phyloP scores from a whole-genome alignment of 2,888 invertebrate species.

The Zhuqinia jingwanae region DNA sequence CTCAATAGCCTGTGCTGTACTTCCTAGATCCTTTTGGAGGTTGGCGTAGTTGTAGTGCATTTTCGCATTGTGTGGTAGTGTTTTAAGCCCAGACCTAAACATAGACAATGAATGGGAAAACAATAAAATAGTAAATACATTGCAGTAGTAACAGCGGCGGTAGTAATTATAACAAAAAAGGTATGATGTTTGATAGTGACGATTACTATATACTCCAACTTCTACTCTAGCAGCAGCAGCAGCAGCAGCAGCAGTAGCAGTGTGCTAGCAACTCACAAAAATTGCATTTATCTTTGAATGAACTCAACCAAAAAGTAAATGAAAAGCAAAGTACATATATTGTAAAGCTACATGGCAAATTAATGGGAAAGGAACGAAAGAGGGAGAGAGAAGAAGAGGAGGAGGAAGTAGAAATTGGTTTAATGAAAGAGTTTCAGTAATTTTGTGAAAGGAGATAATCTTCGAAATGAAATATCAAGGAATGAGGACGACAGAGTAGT shows the following conservation, averaged over 20 bases:
- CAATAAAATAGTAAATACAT: constrained; percentile 9
- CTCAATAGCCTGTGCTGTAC: constrained; percentile 87
- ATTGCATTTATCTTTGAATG: too few species aligned
- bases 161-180: constrained; percentile 16
- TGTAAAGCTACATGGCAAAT: constrained; percentile 13
- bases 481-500: background rate
- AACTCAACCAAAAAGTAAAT: too few species aligned
- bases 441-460: constrained; percentile 55
- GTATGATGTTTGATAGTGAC: background rate
- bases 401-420: constrained; percentile 34
- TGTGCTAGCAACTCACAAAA: background rate
- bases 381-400: background rate
- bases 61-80: constrained; percentile 92
- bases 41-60: constrained; percentile 95
- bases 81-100: constrained; percentile 88
- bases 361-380: constrained; percentile 19
- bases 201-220: too few species aligned
- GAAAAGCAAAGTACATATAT: background rate
- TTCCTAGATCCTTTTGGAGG: constrained; percentile 89
- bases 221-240: too few species aligned
- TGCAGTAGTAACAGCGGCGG: too few species aligned
- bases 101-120: constrained; percentile 32
- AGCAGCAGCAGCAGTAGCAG: background rate
- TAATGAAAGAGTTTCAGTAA: constrained; percentile 53
- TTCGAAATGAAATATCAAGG: constrained; percentile 57